Base-by-base conservation (phyloP, 1,140 invertebrate genomes). In the Trichogramma pretiosum region DNA sequence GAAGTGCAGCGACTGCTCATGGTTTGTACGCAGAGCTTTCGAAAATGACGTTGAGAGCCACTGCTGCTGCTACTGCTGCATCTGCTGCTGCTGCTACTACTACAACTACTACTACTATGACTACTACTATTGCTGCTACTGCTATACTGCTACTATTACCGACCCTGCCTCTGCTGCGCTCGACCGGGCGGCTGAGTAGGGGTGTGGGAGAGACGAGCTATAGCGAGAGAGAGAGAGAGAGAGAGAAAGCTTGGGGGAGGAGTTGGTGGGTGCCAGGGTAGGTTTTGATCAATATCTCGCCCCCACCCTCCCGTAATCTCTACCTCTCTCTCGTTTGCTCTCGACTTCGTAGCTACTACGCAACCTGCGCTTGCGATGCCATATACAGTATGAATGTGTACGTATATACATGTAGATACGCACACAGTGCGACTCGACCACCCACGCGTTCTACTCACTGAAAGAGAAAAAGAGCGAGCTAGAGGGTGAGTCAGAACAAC, bases 201-300 rank as follows among this genome's bases (percentile, higher is more conserved):
- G 54, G 54, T 53, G 54, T 24, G 54, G 44, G 40, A 55, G 46
- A 54, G 46, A 40, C 42, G 51, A 46, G 39, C 38, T 41, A 33
- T 37, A 26, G 26, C n/a, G 24, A 54, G 45, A 47, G 45, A 38
- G 37, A 48, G 21, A 48, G 30, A 43, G 19, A 39, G 36, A 46
- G 40, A 38, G 33, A 44, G 49, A 52, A 16, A 50, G 50, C 32
- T 9, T 38, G 10, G 48, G 45, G 56, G 53, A 57, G 48, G 55
- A 50, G 52, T 52, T 50, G 56, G 57, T 65, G 61, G 66, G 63
- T 71, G 68, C 65, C 67, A 70, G 68, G 68, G 67, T 69, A 68
- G 68, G 61, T 70, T 71, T 70, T 71, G 69, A 70, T 72, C 69
- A 70, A 70, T 70, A 70, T 72, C 67, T 72, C 64, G 62, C 60